Evolutionary conservation across 2,888 invertebrate genomes (phyloP).

Genomic region (Sepioteuthis lessoniana): DNA sequence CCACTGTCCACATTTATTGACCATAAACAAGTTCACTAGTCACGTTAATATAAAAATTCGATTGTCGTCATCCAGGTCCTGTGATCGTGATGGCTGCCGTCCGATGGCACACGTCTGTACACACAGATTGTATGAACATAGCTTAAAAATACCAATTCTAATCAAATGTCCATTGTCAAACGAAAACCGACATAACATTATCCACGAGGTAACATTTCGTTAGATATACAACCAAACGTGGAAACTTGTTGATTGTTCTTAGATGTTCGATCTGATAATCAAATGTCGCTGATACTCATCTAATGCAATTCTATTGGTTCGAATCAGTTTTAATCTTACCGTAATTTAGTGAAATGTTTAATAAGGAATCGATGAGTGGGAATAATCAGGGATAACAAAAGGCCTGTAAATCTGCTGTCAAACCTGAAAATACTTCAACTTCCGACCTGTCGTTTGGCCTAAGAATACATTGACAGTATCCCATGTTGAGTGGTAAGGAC

Average conservation of each 20-base stretch:
- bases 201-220: neutral
- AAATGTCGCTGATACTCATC: neutral
- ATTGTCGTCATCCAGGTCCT: neutral
- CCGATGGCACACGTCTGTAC: neutral
- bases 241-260: neutral
- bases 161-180: neutral
- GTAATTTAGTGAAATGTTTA: neutral
- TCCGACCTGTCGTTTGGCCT: no score
- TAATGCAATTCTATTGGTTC: neutral
- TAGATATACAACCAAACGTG: neutral
- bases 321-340: neutral
- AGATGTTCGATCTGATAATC: neutral
- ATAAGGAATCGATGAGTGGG: neutral
- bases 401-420: no score
- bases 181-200: neutral
- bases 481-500: no score
- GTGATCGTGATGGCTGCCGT: neutral
- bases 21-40: neutral
- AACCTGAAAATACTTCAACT: no score
- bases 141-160: constrained; percentile 5
- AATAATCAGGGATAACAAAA: neutral
- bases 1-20: neutral
- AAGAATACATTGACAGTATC: no score
- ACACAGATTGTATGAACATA: neutral
- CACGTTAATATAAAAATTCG: neutral